Evolutionary conservation across 2,113 vertebrate genomes (phyloP).

Genomic region (Lates calcarifer): DNA sequence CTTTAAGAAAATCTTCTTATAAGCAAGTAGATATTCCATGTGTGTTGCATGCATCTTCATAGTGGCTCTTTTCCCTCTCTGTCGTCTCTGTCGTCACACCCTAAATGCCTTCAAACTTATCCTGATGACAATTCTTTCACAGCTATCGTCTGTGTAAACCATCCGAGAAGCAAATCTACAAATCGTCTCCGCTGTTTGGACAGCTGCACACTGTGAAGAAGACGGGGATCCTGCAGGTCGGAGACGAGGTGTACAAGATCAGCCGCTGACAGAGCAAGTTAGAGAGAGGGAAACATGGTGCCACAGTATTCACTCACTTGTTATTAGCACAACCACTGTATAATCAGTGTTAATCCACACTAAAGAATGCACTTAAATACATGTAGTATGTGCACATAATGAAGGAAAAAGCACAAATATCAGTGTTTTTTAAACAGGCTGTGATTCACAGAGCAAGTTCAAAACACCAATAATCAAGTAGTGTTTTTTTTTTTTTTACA

Average conservation of each 20-base stretch:
- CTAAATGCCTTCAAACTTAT: not conserved
- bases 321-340: not conserved
- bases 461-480: not conserved
- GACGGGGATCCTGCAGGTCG: constrained; percentile 87
- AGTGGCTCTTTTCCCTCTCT: not conserved
- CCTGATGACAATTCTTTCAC: not conserved
- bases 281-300: not conserved
- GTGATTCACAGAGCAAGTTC: not conserved
- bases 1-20: too few species aligned
- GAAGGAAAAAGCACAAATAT: not conserved
- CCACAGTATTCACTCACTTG: not conserved
- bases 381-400: not conserved
- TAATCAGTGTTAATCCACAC: not conserved
- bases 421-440: not conserved
- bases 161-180: constrained; percentile 84
- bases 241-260: constrained; percentile 90
- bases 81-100: not conserved
- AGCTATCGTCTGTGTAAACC: constrained; percentile 91
- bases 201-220: constrained; percentile 87
- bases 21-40: too few species aligned
- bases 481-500: not conserved
- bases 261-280: constrained; percentile 52
- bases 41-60: not conserved
- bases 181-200: constrained; percentile 88
- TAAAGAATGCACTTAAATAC: not conserved